Base-by-base conservation (phyloP, 2,797 vertebrate species). In the Taenioides sp. region DNA sequence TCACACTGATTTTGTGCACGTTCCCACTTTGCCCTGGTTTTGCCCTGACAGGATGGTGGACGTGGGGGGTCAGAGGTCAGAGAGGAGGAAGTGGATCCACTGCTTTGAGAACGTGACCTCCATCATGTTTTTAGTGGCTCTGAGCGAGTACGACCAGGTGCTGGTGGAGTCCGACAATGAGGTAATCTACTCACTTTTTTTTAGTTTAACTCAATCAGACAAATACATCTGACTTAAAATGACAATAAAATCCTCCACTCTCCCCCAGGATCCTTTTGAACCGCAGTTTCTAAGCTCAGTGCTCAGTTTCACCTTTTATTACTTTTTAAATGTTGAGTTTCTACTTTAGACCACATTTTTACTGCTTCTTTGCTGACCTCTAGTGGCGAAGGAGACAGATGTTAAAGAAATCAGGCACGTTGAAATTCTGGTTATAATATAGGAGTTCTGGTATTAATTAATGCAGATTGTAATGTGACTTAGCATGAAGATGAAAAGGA, bases 61-160 rank as follows among this genome's bases (percentile, higher is more conserved):
- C 82, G 96, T 98, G 22, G 97, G 97, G 69, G 96, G 97, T 81
- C 97, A 98, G 76, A 94, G 97, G 88, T 98, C 97, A n/a, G 97
- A 98, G 87, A 95, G 97, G 93, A 96, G 97, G 91, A 98, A 98
- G 94, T 98, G 97, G 97, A 98, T 98, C 92, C 96, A 98, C 92
- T 98, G 97, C 91, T 98, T 98, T 89, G 96, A 98, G 94, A 98
- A 97, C 18, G 97, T 98, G 87, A 98, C 97, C 2, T 98, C 97
- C 80, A 98, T 98, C 92, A 97, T 98, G 96, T 98, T 98, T 89
- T 93, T 98, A 85, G 97, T 98, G 86, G 96, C 96, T 0, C 97
- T 98, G 91, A 98, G 96, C 89, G 97, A 98, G 92, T 98, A 98
- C 70, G 97, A 98, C 91, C 97, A 98, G 87, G 97, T 98, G 60